Evolutionary conservation across 2,888 invertebrate species (phyloP).

Genomic region (Bursaphelenchus okinawaensis): DNA sequence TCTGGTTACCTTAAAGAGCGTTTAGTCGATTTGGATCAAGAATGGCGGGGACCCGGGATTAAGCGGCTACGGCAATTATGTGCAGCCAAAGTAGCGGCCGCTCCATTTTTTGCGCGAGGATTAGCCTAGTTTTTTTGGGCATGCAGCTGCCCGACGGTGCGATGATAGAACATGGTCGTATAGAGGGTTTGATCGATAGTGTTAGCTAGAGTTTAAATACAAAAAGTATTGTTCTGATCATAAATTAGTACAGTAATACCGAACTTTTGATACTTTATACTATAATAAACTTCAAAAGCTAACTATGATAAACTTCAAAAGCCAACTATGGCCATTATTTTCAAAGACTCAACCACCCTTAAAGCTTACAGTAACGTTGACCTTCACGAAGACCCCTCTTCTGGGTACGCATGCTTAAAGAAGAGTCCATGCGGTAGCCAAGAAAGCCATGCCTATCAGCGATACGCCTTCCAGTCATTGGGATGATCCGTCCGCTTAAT

Average conservation of each 20-base stretch:
- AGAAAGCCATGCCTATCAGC: neutral
- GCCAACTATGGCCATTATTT: neutral
- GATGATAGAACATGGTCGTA: too few species aligned
- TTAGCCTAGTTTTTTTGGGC: neutral
- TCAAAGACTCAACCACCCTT: neutral
- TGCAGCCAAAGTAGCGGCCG: neutral
- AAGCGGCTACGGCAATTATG: neutral
- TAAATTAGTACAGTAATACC: too few species aligned
- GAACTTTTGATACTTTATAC: too few species aligned
- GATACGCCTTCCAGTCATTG: neutral
- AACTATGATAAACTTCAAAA: constrained; percentile 1
- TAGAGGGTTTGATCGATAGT: too few species aligned
- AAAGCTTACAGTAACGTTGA: neutral
- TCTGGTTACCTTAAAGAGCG: neutral
- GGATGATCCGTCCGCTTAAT: neutral
- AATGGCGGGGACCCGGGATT: neutral
- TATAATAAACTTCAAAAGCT: neutral
- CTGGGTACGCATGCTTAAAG: too few species aligned
- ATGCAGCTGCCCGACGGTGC: neutral
- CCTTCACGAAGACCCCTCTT: too few species aligned
- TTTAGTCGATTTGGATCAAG: neutral
- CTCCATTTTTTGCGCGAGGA: neutral
- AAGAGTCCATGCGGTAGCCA: too few species aligned
- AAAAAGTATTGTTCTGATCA: too few species aligned
- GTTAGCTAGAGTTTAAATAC: too few species aligned